Base-by-base conservation (phyloP, 1,140 invertebrate genomes). In the Pogonognathellus flavescens region DNA sequence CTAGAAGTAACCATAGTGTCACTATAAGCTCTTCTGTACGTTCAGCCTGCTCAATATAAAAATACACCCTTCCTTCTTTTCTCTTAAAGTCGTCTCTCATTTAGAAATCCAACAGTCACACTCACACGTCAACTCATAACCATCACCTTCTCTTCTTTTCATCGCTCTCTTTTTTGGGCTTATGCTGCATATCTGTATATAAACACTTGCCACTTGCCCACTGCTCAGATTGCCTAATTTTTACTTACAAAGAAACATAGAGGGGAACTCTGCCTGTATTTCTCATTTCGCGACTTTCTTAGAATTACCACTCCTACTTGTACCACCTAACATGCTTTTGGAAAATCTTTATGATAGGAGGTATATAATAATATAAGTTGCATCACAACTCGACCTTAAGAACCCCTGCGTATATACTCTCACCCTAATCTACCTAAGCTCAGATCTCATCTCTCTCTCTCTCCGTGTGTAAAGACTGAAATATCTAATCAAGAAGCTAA, bases 341-440 rank as follows among this genome's bases (percentile, higher is more conserved):
- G 31, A 41, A 41, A 41, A 41, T 41, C 31, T 41, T 41, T 41
- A 41, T 41, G 31, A 41, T 41, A 6, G 31, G 31, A 3, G 31
- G 31, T 41, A 6, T 1, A 6, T 41, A 41, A 41, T 41, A 41
- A 6, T 41, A 6, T 41, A 41, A 41, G 1, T 3, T 41, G 31
- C 31, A 41, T 41, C 31, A 41, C 31, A 41, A 41, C 31, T 41
- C 31, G 31, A 41, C 31, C 31, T 41, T n/a, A n/a, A 41, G 31
- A 6, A 41, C 31, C 6, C 31, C 31, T n/a, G n/a, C n/a, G n/a
- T n/a, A n/a, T n/a, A 76, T 31, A 76, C n/a, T 50, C 70, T 50
- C 70, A 76, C 70, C 70, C 70, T 76, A 76, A 76, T 76, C 70
- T 76, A 76, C 70, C 70, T 76, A 76, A 76, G 70, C 70, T 76